These are phyloP conservation scores for Dipodomys merriami DNA, from an alignment of 2,113 vertebrate species.

Conservation along the genomic window DNA sequence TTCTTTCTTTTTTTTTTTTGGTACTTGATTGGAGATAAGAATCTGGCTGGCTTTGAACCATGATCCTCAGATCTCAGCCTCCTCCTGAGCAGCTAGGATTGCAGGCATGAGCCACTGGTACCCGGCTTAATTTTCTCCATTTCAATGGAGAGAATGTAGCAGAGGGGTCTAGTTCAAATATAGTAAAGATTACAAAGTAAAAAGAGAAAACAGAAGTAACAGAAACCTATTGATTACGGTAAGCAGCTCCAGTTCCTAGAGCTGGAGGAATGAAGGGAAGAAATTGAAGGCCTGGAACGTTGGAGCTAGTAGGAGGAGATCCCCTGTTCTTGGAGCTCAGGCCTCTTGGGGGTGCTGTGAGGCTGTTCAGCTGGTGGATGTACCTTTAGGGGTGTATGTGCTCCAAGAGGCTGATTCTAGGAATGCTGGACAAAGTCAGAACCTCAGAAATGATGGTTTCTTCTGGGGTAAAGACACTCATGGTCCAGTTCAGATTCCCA, in stretches of 20 bases:
- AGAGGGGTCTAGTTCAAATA: background rate
- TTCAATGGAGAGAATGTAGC: background rate
- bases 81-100: no score
- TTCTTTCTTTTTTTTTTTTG: no score
- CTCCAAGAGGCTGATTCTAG: background rate
- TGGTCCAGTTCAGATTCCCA: background rate
- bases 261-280: background rate
- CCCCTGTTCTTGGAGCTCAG: background rate
- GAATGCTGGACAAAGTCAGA: background rate
- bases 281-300: background rate
- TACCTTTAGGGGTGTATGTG: background rate
- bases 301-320: background rate
- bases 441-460: background rate
- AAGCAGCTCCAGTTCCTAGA: background rate
- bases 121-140: background rate
- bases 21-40: no score
- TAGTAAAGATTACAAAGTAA: background rate
- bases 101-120: background rate
- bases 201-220: background rate
- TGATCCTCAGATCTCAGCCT: no score
- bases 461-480: background rate
- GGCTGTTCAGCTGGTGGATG: accelerated
- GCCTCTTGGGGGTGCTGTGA: background rate
- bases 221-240: background rate
- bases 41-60: no score